Percentiles rank a stretch among this genome's conserved stretches.
These are phyloP conservation scores for Aphelenchoides avenae DNA, from an alignment of 1,140 invertebrate genomes.

Conservation along the genomic window DNA sequence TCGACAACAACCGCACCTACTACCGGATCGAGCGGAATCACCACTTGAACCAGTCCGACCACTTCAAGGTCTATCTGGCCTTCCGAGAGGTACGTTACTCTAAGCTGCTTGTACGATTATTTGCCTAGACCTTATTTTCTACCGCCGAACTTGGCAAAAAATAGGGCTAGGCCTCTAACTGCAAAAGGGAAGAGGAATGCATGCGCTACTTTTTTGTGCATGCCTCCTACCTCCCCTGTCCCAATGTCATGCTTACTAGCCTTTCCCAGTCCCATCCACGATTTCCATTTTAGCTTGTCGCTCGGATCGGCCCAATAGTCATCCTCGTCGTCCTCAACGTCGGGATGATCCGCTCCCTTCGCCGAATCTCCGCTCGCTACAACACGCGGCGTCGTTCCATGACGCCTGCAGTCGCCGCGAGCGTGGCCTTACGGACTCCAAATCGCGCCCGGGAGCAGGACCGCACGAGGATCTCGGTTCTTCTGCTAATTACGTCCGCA, in stretches of 20 bases:
- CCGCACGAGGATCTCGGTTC: constrained; percentile 38
- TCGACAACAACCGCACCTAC: constrained; percentile 4
- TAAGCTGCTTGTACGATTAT: too few species aligned
- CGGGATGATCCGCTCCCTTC: constrained; percentile 40
- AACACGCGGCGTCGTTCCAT: constrained; percentile 27
- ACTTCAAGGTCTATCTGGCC: constrained; percentile 42
- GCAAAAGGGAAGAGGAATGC: too few species aligned
- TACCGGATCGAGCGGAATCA: constrained; percentile 26
- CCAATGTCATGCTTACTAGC: too few species aligned
- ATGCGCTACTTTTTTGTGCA: too few species aligned
- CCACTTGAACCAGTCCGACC: constrained; percentile 11
- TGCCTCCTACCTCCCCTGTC: too few species aligned
- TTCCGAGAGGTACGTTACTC: constrained; percentile 40
- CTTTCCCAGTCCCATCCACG: too few species aligned
- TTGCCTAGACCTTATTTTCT: background rate
- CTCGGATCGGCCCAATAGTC: constrained; percentile 49
- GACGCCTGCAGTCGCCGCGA: constrained; percentile 5
- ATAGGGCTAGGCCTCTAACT: too few species aligned
- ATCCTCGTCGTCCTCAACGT: constrained; percentile 47
- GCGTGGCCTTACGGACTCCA: too few species aligned
- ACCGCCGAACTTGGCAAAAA: too few species aligned
- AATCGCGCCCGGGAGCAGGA: constrained; percentile 35
- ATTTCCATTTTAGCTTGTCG: constrained; percentile 43
- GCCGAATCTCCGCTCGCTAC: constrained; percentile 33
- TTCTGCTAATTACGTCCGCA: constrained; percentile 51